Percentiles rank a stretch among this genome's conserved stretches.
Conservation (phyloP, 2,113 vertebrate genomes). For the Alexandromys fortis region DNA sequence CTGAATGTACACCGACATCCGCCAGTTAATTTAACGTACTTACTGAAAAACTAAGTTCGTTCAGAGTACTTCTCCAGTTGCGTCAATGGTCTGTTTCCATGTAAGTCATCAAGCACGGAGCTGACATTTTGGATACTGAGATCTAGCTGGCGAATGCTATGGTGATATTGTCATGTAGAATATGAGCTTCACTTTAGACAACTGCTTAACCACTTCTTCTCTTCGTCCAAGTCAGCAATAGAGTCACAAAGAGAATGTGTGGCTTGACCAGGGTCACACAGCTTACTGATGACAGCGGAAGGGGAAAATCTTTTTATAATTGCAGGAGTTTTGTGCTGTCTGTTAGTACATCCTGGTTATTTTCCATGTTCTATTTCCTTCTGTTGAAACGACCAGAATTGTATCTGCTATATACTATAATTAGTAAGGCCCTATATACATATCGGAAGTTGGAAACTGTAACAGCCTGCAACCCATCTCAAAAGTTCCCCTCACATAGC, state of each 20-base stretch:
- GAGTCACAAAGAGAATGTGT: not conserved
- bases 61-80: not conserved
- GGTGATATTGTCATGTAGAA: not conserved
- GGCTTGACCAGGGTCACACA: not conserved
- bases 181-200: conserved; percentile 24
- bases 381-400: not conserved
- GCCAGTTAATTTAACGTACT: not conserved
- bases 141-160: not conserved
- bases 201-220: not conserved
- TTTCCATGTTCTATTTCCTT: conserved; percentile 36
- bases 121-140: not conserved
- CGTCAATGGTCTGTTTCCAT: not conserved
- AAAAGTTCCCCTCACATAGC: not conserved
- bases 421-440: not conserved
- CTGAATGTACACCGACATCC: not conserved
- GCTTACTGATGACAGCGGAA: not conserved
- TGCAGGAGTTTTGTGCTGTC: not conserved
- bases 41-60: not conserved
- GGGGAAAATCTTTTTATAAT: not conserved
- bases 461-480: not conserved
- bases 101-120: not conserved
- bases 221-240: not conserved
- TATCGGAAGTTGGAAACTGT: not conserved
- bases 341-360: not conserved
- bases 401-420: not conserved